A percentile compares a stretch with the other conserved stretches of the same genome.
Evolutionary conservation across 2,797 vertebrate genomes (phyloP).

Genomic region (Cynopterus sphinx): DNA sequence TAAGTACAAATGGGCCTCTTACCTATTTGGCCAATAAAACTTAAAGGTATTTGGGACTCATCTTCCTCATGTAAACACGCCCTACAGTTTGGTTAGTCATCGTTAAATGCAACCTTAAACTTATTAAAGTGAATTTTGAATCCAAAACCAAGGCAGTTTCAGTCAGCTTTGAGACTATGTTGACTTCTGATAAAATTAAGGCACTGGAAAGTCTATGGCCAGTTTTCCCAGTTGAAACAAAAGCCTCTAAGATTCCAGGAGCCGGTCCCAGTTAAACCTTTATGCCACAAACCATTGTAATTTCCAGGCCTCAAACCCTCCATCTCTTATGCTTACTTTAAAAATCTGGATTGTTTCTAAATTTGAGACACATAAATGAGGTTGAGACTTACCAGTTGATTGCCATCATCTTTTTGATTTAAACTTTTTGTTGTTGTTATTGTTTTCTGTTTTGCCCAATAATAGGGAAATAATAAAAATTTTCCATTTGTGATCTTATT

Average conservation of each 20-base stretch:
- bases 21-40: conserved; percentile 65
- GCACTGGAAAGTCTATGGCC: conserved; percentile 32
- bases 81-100: conserved; percentile 38
- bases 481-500: conserved; percentile 39
- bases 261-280: neutral
- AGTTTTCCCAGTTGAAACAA: conserved; percentile 50
- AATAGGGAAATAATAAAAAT: neutral
- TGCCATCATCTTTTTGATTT: neutral
- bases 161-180: conserved; percentile 59
- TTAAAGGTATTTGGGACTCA: conserved; percentile 53
- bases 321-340: neutral
- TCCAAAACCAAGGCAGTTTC: conserved; percentile 52
- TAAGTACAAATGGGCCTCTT: conserved; percentile 55
- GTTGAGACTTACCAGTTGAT: neutral
- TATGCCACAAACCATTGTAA: conserved; percentile 44
- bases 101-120: conserved; percentile 58
- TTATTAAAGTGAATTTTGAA: conserved; percentile 25
- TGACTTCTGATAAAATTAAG: conserved; percentile 20
- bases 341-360: conserved; percentile 46
- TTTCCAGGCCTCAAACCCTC: conserved; percentile 38
- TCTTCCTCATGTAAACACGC: conserved; percentile 44
- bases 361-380: conserved; percentile 56
- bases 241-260: conserved; percentile 36
- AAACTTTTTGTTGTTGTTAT: neutral
- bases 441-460: conserved; percentile 50